phyloP scores from a whole-genome alignment of 2,888 invertebrate species.

The Cordylochernes scorpioides region DNA sequence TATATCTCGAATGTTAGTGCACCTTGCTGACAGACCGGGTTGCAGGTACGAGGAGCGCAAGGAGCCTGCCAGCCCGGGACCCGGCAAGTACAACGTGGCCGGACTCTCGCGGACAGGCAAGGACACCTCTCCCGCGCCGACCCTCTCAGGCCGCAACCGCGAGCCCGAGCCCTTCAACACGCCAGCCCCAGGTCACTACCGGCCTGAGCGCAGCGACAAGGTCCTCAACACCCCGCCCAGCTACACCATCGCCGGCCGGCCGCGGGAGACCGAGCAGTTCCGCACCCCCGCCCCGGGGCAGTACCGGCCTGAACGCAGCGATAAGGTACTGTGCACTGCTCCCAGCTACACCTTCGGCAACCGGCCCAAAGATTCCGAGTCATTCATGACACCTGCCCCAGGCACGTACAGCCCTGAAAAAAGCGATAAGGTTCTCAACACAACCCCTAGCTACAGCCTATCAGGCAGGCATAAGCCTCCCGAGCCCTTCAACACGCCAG shows the following conservation, averaged over 20 bases:
- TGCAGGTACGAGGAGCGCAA: constrained; percentile 26
- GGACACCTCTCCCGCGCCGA: constrained; percentile 44
- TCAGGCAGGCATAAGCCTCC: constrained; percentile 47
- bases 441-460: constrained; percentile 38
- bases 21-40: too few relatives aligned
- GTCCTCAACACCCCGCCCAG: too few relatives aligned
- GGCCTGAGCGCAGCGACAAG: too few relatives aligned
- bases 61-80: constrained; percentile 48
- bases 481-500: constrained; percentile 24
- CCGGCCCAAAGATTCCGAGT: constrained; percentile 30
- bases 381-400: constrained; percentile 49
- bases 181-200: constrained; percentile 1
- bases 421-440: constrained; percentile 30
- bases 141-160: constrained; percentile 49
- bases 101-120: constrained; percentile 54
- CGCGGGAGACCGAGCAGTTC: background rate
- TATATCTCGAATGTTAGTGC: too few relatives aligned
- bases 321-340: too few relatives aligned
- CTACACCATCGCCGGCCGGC: background rate
- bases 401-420: constrained; percentile 56
- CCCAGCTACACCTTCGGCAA: constrained; percentile 10
- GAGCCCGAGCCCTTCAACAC: constrained; percentile 30
- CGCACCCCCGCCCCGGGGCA: background rate
- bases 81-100: constrained; percentile 64
- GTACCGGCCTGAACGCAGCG: too few relatives aligned